These are phyloP conservation scores for Melanotaenia trifasciata DNA, from an alignment of 2,797 vertebrate species.

Conservation along the genomic window DNA sequence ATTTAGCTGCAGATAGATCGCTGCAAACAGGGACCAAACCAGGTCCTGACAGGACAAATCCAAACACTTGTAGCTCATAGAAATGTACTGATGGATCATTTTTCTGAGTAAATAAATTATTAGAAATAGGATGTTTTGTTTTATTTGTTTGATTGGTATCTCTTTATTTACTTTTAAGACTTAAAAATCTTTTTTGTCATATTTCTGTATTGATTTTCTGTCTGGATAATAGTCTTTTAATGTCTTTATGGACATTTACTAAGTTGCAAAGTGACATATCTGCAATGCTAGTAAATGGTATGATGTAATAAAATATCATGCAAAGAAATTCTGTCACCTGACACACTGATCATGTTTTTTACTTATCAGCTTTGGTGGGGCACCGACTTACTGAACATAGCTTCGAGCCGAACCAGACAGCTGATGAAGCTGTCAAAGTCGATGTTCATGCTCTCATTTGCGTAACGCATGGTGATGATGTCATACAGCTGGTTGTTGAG, in stretches of 20 bases:
- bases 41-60: no score
- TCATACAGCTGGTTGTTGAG: conserved; percentile 98
- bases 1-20: no score
- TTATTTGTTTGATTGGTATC: no score
- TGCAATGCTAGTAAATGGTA: neutral
- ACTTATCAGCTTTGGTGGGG: neutral
- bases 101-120: neutral
- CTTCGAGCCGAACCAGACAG: conserved; percentile 95
- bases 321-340: neutral
- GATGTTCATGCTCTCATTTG: conserved; percentile 95
- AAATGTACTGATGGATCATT: no score
- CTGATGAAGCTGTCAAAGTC: conserved; percentile 98
- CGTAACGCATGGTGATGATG: conserved; percentile 97
- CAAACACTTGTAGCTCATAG: no score
- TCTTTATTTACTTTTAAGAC: neutral
- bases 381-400: conserved; percentile 94
- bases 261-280: neutral
- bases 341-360: neutral
- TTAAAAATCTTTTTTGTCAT: neutral
- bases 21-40: no score
- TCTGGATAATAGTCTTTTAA: neutral
- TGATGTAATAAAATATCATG: neutral
- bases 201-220: neutral
- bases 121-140: neutral
- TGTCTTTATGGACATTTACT: neutral